Conservation (phyloP, 2,797 vertebrate species). For the Enteromius thamalakanensis region DNA sequence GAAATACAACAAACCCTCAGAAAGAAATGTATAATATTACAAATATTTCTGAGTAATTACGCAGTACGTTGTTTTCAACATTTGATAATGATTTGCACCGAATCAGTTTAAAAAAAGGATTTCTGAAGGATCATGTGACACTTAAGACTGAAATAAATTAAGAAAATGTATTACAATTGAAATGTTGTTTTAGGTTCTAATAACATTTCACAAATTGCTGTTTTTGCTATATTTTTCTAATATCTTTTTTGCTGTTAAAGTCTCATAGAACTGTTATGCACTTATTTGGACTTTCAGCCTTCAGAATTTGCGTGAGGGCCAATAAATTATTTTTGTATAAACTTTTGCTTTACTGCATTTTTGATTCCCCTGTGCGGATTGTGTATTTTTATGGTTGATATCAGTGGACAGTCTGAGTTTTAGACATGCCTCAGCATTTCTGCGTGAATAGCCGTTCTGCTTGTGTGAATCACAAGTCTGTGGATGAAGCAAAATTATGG, state of each 20-base stretch:
- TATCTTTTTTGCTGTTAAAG: neutral
- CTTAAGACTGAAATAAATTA: neutral
- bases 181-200: neutral
- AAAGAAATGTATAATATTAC: neutral
- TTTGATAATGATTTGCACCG: neutral
- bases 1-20: neutral
- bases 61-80: neutral
- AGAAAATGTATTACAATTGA: neutral
- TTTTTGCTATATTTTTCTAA: neutral
- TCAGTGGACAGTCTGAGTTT: neutral
- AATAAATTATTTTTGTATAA: neutral
- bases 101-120: neutral
- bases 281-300: neutral
- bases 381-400: neutral
- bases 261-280: neutral
- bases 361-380: neutral
- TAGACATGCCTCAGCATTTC: slow-evolving; percentile 27
- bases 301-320: neutral
- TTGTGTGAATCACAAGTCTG: slow-evolving; percentile 20
- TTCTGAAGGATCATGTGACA: neutral
- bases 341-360: neutral
- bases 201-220: neutral
- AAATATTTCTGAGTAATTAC: neutral
- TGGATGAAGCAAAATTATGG: slow-evolving; percentile 21
- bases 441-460: slow-evolving; percentile 9